phyloP scores from a whole-genome alignment of 2,113 vertebrate genomes.

The Clarias macrocephalus region DNA sequence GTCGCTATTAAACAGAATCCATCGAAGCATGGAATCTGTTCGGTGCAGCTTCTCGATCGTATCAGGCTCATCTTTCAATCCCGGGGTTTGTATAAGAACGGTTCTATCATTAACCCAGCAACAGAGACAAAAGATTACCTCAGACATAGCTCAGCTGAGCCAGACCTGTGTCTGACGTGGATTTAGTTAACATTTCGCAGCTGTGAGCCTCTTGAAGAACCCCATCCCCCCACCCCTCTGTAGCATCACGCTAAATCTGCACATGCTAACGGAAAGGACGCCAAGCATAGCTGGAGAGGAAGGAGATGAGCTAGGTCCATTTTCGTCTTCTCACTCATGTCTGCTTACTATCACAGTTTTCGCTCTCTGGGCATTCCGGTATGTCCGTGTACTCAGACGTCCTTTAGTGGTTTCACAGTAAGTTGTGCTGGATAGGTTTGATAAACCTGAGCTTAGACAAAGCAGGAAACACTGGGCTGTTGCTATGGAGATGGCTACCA shows the following conservation, averaged over 20 bases:
- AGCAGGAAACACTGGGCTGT: conserved; percentile 21
- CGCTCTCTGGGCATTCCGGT: background rate
- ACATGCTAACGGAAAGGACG: background rate
- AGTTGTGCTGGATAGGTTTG: background rate
- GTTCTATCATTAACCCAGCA: conserved; percentile 3
- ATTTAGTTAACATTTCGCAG: conserved; percentile 40
- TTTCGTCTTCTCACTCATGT: background rate
- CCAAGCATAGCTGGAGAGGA: background rate
- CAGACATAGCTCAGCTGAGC: conserved; percentile 4
- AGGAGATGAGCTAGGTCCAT: background rate
- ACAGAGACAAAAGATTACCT: conserved; percentile 8
- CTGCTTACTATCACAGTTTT: conserved; percentile 2
- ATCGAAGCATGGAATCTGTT: background rate
- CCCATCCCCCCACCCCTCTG: background rate
- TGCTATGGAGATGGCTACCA: conserved; percentile 29
- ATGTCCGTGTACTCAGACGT: background rate
- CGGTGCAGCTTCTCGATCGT: background rate
- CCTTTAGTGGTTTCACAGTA: background rate
- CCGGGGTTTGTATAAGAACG: background rate
- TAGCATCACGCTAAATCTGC: background rate
- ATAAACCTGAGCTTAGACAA: conserved; percentile 13
- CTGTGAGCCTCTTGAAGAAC: conserved; percentile 14
- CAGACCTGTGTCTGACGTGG: conserved; percentile 12
- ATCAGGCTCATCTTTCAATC: background rate
- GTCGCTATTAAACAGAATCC: background rate